Base-by-base conservation (phyloP, 2,888 invertebrate species). In the Digitonthophagus gazella region DNA sequence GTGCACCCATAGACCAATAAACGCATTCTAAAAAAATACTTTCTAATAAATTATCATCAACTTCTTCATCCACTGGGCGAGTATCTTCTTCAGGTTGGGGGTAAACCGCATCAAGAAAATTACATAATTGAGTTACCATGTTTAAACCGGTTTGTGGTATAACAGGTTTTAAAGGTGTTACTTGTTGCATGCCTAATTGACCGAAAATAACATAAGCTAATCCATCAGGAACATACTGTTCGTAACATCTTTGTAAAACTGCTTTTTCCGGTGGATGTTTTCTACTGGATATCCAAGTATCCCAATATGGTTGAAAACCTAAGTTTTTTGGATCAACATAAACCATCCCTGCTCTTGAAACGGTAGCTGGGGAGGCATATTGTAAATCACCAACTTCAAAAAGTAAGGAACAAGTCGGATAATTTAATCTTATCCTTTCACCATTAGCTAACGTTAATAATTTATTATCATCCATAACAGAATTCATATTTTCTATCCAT, bases 401-500 rank as follows among this genome's bases (percentile, higher is more conserved):
- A 63, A 97, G 84, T 70, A 97, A 83, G 20, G 92, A 89, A 81
- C 93, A 93, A 81, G 94, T 90, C 70, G 90, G 89, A 77, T 92
- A 91, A 72, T 93, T 91, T 69, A 96, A 84, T 71, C 93, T 87
- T 72, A 96, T 94, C 71, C 95, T 86, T 83, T 97, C 93, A 68
- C 96, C 96, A 80, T 96, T 97, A 2, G 96, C 95, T 69, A 97
- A 84, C 0, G 96, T 97, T 67, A 97, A 84, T 57, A 96, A 84
- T 78, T 91, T 93, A 80, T 96, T 97, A 82, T 97, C 96, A 79
- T 97, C 97, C 96, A 97, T 96, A 1, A 97, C 96, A 0, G 96
- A 95, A 84, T 96, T 97, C 95, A 97, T 96, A 83, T 96, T 97
- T 83, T 97, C 97, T 73, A 97, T 95, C 96, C 96, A 97, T 56